These are phyloP conservation scores for Rhadina sibilatrix DNA, from an alignment of 2,113 vertebrate genomes.

Conservation along the genomic window DNA sequence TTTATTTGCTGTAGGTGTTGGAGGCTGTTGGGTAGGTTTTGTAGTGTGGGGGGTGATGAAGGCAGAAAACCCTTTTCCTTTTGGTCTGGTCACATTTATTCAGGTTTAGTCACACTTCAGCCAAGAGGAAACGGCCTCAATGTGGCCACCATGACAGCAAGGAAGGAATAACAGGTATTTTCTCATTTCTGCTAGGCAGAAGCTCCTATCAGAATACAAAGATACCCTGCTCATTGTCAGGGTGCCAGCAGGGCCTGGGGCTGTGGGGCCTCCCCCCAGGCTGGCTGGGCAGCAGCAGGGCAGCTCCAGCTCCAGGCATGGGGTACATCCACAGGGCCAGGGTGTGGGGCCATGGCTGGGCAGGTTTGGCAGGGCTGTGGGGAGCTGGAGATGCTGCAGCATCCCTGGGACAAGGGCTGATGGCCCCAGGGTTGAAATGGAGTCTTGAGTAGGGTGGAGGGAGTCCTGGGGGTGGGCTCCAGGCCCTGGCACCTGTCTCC, in stretches of 20 bases:
- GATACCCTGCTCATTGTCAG: not conserved
- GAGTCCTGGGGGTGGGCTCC: not conserved
- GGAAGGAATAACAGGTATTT: constrained; percentile 35
- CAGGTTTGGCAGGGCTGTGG: not conserved
- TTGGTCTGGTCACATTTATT: not conserved
- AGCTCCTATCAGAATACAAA: constrained; percentile 28
- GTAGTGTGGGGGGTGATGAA: fast-evolving
- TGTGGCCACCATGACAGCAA: not conserved
- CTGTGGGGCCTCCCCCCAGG: not conserved
- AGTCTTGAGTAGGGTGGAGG: not conserved
- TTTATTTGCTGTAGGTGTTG: not conserved
- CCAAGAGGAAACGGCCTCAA: not conserved
- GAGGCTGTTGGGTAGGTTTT: not conserved
- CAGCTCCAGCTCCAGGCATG: not conserved
- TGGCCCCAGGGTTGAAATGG: not conserved
- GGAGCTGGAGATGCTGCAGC: not conserved
- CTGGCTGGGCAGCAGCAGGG: not conserved
- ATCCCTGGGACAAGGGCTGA: not conserved
- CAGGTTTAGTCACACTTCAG: not conserved
- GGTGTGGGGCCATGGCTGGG: not conserved
- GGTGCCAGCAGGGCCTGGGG: not conserved
- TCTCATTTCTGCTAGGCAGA: constrained; percentile 24
- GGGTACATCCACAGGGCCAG: not conserved
- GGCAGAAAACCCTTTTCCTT: constrained; percentile 3
- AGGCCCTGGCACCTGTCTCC: not conserved